Evolutionary conservation across 1,140 invertebrate genomes (phyloP).

Genomic region (Meloidogyne exigua): DNA sequence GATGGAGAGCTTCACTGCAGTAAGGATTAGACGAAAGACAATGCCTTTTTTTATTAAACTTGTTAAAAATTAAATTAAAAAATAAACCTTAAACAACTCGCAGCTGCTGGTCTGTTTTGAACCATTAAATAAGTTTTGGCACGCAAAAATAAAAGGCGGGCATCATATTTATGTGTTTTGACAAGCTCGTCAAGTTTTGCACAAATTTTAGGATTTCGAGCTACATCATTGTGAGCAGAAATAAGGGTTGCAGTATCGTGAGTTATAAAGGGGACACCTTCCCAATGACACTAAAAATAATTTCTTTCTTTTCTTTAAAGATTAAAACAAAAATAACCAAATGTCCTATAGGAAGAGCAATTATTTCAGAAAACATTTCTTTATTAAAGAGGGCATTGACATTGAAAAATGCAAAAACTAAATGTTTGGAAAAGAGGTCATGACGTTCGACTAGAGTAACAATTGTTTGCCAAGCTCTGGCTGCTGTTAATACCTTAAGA

Average conservation of each 20-base stretch:
- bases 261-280: slow-evolving; percentile 30
- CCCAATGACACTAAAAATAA: slow-evolving; percentile 28
- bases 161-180: slow-evolving; percentile 34
- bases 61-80: not conserved
- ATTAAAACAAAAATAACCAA: slow-evolving; percentile 21
- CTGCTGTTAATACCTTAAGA: slow-evolving; percentile 46
- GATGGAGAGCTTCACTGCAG: slow-evolving; percentile 42
- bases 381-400: slow-evolving; percentile 42
- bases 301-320: not conserved
- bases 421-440: slow-evolving; percentile 41
- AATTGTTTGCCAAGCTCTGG: slow-evolving; percentile 45
- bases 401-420: slow-evolving; percentile 46
- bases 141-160: slow-evolving; percentile 41
- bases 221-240: slow-evolving; percentile 12
- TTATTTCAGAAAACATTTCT: slow-evolving; percentile 34
- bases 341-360: slow-evolving; percentile 32
- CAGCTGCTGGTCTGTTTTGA: slow-evolving; percentile 44
- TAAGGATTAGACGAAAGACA: slow-evolving; percentile 41
- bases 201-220: slow-evolving; percentile 13
- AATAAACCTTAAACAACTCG: slow-evolving; percentile 26
- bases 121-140: slow-evolving; percentile 51
- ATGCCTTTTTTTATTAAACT: slow-evolving; percentile 6
- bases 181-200: slow-evolving; percentile 31
- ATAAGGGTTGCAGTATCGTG: slow-evolving; percentile 30
- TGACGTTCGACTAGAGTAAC: slow-evolving; percentile 39